Conservation (phyloP, 2,113 vertebrate species). For the Anas platyrhynchos region DNA sequence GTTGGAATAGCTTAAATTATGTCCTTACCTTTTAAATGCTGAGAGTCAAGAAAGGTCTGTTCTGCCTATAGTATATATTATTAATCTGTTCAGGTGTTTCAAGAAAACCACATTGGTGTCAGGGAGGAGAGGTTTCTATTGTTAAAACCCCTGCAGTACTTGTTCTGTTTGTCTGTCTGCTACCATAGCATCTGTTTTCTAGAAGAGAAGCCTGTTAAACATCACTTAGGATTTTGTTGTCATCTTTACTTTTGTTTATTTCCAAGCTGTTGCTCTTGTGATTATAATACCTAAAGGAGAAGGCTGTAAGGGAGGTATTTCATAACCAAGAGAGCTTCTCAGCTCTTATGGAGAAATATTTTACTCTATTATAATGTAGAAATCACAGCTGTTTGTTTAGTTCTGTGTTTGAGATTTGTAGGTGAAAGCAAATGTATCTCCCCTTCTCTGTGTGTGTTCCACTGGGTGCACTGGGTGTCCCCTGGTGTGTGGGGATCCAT, state of each 20-base stretch:
- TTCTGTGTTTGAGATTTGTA: background rate
- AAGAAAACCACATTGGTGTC: background rate
- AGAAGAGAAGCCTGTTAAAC: background rate
- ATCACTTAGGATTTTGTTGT: background rate
- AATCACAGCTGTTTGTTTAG: background rate
- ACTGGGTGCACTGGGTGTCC: background rate
- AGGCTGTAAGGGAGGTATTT: background rate
- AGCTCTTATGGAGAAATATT: background rate
- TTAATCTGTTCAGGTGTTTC: conserved; percentile 1
- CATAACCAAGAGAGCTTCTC: background rate
- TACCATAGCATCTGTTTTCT: background rate
- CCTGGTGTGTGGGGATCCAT: fast-evolving
- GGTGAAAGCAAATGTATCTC: background rate
- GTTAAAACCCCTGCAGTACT: background rate
- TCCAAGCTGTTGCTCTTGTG: background rate
- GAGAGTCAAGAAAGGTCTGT: background rate
- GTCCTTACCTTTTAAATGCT: conserved; percentile 1
- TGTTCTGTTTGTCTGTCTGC: background rate
- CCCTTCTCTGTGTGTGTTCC: background rate
- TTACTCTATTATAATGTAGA: background rate
- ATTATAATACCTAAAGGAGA: background rate
- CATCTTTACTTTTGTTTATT: conserved; percentile 40
- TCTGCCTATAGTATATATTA: background rate
- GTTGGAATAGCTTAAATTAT: background rate
- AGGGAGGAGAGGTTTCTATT: background rate